Evolutionary conservation across 2,797 vertebrate species (phyloP).

Genomic region (Karalla daura): DNA sequence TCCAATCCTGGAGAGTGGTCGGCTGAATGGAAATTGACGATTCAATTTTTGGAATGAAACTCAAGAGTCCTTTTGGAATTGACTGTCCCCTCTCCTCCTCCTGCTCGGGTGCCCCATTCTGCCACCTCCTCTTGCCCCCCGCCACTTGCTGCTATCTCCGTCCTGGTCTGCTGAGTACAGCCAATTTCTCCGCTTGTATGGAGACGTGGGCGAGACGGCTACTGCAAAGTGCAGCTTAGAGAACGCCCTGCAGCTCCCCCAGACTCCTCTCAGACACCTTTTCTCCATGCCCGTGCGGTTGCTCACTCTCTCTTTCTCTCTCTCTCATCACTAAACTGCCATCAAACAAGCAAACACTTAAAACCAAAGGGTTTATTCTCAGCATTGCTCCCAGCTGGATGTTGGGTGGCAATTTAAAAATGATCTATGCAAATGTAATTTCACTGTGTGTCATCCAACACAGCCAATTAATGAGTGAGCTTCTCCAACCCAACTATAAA

Average conservation of each 20-base stretch:
- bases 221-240: constrained; percentile 48
- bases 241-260: constrained; percentile 47
- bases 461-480: constrained; percentile 85
- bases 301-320: no score
- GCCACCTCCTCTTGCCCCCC: constrained; percentile 33
- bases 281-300: constrained; percentile 24
- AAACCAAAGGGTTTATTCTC: constrained; percentile 69
- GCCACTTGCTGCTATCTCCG: constrained; percentile 61
- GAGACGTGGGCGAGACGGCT: constrained; percentile 68
- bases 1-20: constrained; percentile 69
- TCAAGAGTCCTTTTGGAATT: constrained; percentile 74
- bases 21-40: constrained; percentile 80
- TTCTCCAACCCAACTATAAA: constrained; percentile 82
- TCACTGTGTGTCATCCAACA: constrained; percentile 82
- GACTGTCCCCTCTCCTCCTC: constrained; percentile 47
- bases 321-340: constrained; percentile 55
- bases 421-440: constrained; percentile 86
- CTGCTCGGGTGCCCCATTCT: constrained; percentile 41
- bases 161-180: constrained; percentile 77
- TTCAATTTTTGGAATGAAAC: constrained; percentile 79
- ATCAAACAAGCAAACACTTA: constrained; percentile 70
- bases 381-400: constrained; percentile 74
- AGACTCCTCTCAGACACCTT: constrained; percentile 54
- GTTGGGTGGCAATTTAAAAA: constrained; percentile 81
- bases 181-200: constrained; percentile 76